Conservation (phyloP, 1,140 invertebrate species). For the Tribolium madens region DNA sequence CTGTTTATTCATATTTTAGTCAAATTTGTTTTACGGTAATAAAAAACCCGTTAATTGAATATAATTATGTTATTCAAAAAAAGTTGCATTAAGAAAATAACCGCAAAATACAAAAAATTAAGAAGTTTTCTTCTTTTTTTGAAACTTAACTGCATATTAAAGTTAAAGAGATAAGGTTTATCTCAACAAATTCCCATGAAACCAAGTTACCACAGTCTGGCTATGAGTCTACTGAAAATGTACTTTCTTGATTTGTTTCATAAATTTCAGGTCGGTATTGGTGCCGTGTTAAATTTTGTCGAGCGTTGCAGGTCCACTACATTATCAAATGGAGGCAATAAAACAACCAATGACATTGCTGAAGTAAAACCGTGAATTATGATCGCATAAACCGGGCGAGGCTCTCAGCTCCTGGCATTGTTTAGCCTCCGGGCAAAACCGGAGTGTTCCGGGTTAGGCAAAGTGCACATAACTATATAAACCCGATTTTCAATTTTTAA, state of each 20-base stretch:
- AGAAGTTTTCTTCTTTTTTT: no score
- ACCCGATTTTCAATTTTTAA: background rate
- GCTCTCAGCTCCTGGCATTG: slow-evolving; percentile 48
- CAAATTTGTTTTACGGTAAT: no score
- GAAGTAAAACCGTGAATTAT: slow-evolving; percentile 51
- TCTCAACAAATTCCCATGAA: no score
- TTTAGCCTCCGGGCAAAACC: slow-evolving; percentile 38
- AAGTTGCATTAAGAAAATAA: no score
- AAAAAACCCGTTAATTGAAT: no score
- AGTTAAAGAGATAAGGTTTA: no score
- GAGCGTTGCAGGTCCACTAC: slow-evolving; percentile 39
- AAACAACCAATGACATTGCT: slow-evolving; percentile 47
- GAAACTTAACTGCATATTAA: no score
- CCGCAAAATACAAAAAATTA: no score
- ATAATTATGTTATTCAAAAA: no score
- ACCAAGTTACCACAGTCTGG: no score
- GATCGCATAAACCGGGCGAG: slow-evolving; percentile 47
- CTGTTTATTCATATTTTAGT: no score
- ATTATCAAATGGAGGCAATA: slow-evolving; percentile 49
- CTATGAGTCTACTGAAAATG: no score
- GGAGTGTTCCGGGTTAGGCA: slow-evolving; percentile 20
- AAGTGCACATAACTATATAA: slow-evolving; percentile 10
- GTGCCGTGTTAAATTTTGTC: slow-evolving; percentile 41
- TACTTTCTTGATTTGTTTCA: background rate
- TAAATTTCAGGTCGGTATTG: background rate